These are phyloP conservation scores for Ceriagrion tenellum DNA, from an alignment of 2,888 invertebrate genomes.

Conservation along the genomic window DNA sequence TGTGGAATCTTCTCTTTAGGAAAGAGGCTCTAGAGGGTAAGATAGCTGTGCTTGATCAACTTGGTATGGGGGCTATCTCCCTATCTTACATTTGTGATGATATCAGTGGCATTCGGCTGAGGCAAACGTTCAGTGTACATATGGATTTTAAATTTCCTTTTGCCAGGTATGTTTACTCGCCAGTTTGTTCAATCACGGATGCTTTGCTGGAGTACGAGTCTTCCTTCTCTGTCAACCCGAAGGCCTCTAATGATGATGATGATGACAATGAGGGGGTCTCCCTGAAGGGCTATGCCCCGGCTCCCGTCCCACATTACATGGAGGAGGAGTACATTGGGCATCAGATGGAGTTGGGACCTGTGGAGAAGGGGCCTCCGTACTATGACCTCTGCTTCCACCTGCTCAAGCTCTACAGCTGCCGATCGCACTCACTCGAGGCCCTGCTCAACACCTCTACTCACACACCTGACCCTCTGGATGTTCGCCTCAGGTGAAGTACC, in stretches of 20 bases:
- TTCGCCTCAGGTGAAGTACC: constrained; percentile 83
- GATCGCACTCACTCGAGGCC: constrained; percentile 83
- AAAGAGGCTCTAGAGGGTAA: no score
- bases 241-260: constrained; percentile 73
- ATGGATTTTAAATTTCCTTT: constrained; percentile 43
- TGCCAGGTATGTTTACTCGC: constrained; percentile 84
- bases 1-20: neutral
- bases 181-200: constrained; percentile 86
- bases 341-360: constrained; percentile 74
- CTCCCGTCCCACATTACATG: constrained; percentile 69
- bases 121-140: neutral
- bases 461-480: constrained; percentile 90
- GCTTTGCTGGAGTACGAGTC: constrained; percentile 86
- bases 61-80: neutral
- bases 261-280: constrained; percentile 75
- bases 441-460: constrained; percentile 87
- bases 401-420: constrained; percentile 86
- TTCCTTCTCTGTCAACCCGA: constrained; percentile 79
- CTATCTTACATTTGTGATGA: neutral
- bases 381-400: constrained; percentile 91
- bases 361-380: constrained; percentile 74
- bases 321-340: constrained; percentile 74
- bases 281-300: constrained; percentile 69
- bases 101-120: no score
- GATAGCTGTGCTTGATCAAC: no score